Base-by-base conservation (phyloP, 1,140 invertebrate genomes). In the Mya arenaria region DNA sequence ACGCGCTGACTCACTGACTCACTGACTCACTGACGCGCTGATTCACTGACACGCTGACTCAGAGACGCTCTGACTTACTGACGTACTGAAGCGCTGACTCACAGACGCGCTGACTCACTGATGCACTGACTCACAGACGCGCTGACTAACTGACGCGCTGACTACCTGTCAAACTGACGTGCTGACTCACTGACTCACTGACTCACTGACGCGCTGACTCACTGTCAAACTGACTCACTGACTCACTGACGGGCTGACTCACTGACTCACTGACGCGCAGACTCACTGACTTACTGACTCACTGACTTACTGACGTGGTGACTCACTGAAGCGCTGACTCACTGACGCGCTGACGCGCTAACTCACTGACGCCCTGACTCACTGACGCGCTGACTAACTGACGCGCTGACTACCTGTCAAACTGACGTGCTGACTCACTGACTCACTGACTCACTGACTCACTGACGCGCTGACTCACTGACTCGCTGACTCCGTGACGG, bases 1-100 rank as follows among this genome's bases (percentile, higher is more conserved):
- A 69, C 78, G 78, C 81, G 75, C 68, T 77, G 83, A 84, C 78
- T 77, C 81, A 84, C 78, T 77, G 63, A 37, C 80, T 65, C 58
- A 77, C 58, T 65, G 74, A 77, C 58, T 65, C 58, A 77, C 30
- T 65, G 74, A 77, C 56, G 30, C 8, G 23, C 28, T 25, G 28
- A 39, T 23, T 10, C 8, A 77, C 58, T 65, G 74, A 77, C 58
- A 41, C 58, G 66, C 74, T 36, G 74, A 77, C 74, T 66, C 58
- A 77, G 58, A 66, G 74, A 77, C 74, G 41, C 58, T 66, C 74
- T 66, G 74, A 77, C 74, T 66, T 56, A 77, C 60, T 69, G 73
- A 84, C 41, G 23, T 56, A 77, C 74, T 37, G 74, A 77, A 34
- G 25, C 60, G 80, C 41, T 36, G 82, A 69, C 78, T 78, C 81